Evolutionary conservation across 2,113 vertebrate genomes (phyloP), one percentile per base, ranked within the genome.

Genomic region (Oncorhynchus tshawytscha): DNA sequence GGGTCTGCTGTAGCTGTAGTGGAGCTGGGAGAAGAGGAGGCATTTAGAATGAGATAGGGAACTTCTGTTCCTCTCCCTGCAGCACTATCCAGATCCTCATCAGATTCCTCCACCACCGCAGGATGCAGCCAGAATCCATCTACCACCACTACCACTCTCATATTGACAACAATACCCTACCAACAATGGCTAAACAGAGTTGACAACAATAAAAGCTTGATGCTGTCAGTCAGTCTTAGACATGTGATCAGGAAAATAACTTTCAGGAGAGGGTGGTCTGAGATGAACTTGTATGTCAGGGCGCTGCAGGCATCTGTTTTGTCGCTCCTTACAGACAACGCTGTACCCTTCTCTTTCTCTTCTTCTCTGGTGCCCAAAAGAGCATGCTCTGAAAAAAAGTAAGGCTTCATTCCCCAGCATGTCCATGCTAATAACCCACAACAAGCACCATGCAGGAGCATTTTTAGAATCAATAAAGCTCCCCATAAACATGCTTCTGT

Each of bases 371-470:
- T 31, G 34, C 18, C 86, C 15, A 69, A 85, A 86, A 81, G 83
- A 86, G 77, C 80, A 24, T 71, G 54, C 73, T 82, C 39, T 76
- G 51, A 18, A 13, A 64, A 78, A 78, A 78, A 84, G 71, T 57
- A 69, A 84, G 80, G 83, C 86, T 67, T 85, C 78, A 82, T 85
- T 86, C 82, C 78, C 74, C 71, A 16, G 70, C 84, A 84, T 79
- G 82, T 81, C 78, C 77, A 4, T 78, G 76, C 87, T 89, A 90
- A 92, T 86, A 86, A 86, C 82, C 84, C 86, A 72, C 76, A 83
- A 87, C 88, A 87, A 88, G 78, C 81, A 25, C 24, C 0, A 67
- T 81, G 79, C 90, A 90, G 88, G 88, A 85, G 88, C 77, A 81
- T 77, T 79, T 82, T 87, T 83, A 80, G 78, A 77, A 81, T 87